Conservation (phyloP, 2,113 vertebrate species). For the Emydura subglobosa region DNA sequence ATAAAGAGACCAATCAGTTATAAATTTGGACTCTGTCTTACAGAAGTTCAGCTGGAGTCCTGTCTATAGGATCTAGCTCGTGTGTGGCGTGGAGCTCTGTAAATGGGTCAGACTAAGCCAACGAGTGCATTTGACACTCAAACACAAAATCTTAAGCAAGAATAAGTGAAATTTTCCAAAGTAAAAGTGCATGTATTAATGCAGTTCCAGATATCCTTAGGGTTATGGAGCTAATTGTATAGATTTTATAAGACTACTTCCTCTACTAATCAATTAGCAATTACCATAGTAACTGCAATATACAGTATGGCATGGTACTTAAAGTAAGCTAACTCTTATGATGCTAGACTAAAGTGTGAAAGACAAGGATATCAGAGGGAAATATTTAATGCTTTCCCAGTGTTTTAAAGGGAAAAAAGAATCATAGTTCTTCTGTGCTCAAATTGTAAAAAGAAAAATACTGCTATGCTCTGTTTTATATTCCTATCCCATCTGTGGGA, state of each 20-base stretch:
- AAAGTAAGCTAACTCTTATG: conserved; percentile 8
- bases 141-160: conserved; percentile 18
- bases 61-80: accelerated
- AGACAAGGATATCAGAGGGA: conserved; percentile 2
- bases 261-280: conserved; percentile 50
- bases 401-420: background rate
- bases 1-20: background rate
- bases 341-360: conserved; percentile 14
- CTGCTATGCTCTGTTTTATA: background rate
- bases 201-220: conserved; percentile 16
- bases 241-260: conserved; percentile 21
- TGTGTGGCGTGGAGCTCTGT: background rate
- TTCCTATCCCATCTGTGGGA: background rate
- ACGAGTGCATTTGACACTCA: background rate
- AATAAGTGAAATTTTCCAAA: background rate
- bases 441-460: background rate
- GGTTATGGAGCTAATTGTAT: conserved; percentile 19
- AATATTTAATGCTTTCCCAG: background rate
- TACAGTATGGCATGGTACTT: background rate
- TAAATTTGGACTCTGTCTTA: background rate
- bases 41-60: accelerated
- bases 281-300: conserved; percentile 43
- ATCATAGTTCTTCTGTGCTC: background rate
- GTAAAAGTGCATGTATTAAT: background rate
- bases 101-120: background rate